These are phyloP conservation scores for Lepus timidus DNA, from an alignment of 2,113 vertebrate genomes.

Conservation along the genomic window DNA sequence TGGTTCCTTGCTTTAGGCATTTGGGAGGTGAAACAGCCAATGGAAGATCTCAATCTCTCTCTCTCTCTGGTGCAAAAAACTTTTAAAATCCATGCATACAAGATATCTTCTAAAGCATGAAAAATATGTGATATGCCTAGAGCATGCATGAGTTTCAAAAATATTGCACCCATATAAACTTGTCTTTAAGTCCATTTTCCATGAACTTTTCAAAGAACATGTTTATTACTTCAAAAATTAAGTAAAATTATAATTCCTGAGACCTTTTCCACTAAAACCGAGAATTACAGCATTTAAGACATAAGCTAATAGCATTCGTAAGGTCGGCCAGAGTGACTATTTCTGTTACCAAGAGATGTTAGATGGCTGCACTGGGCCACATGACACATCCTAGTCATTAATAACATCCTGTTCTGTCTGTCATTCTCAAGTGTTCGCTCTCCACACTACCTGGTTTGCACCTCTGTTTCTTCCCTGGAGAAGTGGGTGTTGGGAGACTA, in stretches of 20 bases:
- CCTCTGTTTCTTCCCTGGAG: background rate
- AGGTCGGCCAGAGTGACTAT: background rate
- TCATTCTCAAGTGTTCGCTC: slow-evolving; percentile 10
- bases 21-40: too few relatives aligned
- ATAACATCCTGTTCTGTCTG: background rate
- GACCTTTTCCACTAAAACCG: slow-evolving; percentile 38
- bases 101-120: too few relatives aligned
- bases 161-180: too few relatives aligned
- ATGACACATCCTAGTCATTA: background rate
- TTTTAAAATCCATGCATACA: too few relatives aligned
- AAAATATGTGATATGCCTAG: too few relatives aligned
- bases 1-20: too few relatives aligned
- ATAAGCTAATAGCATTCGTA: slow-evolving; percentile 4
- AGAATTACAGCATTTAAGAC: background rate
- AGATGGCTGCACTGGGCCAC: background rate
- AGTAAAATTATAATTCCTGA: background rate
- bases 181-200: too few relatives aligned
- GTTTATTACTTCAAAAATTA: background rate
- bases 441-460: background rate
- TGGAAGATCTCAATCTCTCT: too few relatives aligned
- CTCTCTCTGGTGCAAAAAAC: too few relatives aligned
- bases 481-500: slow-evolving; percentile 32
- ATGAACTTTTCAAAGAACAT: too few relatives aligned
- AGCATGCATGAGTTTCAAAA: too few relatives aligned
- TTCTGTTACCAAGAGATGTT: background rate